Evolutionary conservation across 2,888 invertebrate genomes (phyloP).

Genomic region (Steinernema carpocapsae): DNA sequence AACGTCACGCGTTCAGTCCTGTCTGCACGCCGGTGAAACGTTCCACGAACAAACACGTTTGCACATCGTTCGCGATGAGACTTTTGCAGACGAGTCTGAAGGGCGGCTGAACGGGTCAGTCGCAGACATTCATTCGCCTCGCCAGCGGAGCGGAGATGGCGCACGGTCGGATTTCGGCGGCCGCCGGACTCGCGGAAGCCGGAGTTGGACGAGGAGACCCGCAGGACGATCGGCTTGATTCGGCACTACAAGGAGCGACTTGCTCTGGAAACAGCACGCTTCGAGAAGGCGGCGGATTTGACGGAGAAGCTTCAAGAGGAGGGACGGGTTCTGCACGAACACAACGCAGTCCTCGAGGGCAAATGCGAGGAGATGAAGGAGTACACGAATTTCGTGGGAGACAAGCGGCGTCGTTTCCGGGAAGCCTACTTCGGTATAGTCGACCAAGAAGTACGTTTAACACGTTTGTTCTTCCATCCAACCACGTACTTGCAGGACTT

Average conservation of each 20-base stretch:
- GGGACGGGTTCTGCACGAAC: background rate
- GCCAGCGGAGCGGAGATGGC: background rate
- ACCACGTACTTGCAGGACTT: background rate
- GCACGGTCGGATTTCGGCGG: background rate
- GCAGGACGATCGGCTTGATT: slow-evolving; percentile 6
- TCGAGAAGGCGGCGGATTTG: background rate
- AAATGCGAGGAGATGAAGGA: background rate
- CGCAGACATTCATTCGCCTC: too few relatives aligned
- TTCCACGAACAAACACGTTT: too few relatives aligned
- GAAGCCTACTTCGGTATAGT: slow-evolving; percentile 29
- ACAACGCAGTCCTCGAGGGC: background rate
- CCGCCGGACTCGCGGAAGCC: background rate
- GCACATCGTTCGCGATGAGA: too few relatives aligned
- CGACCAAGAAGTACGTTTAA: slow-evolving; percentile 7
- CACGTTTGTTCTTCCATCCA: background rate
- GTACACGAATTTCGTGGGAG: slow-evolving; percentile 14
- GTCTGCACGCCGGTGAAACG: too few relatives aligned
- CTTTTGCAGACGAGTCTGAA: too few relatives aligned
- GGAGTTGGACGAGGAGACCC: slow-evolving; percentile 3
- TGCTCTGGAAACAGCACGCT: background rate
- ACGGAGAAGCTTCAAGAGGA: background rate
- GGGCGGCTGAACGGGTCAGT: too few relatives aligned
- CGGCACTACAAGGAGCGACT: slow-evolving; percentile 26
- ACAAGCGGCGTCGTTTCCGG: slow-evolving; percentile 11
- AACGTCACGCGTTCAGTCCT: too few relatives aligned